Base-by-base conservation (phyloP, 2,888 invertebrate genomes). In the Onchidella celtica region DNA sequence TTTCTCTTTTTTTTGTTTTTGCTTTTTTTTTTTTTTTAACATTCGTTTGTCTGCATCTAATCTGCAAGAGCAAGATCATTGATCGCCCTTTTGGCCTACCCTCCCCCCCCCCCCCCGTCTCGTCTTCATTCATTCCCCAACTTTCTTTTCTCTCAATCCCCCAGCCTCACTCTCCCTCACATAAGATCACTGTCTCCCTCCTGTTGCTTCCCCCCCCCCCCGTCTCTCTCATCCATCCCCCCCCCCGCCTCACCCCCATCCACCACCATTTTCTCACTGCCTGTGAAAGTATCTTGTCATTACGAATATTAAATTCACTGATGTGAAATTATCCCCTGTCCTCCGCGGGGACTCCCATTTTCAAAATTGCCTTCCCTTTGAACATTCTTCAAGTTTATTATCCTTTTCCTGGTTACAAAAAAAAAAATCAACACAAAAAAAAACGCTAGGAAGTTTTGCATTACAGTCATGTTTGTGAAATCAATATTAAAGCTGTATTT, bases 251-350 rank as follows among this genome's bases (percentile, higher is more conserved):
- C 29, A 11, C 36, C 32, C 17, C 21, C 34, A 6, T 21, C n/a
- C 34, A 9, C 34, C 21, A 11, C 36, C 38, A 9, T 68, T 14
- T 68, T 68, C 68, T 68, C 36, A 14, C 34, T 34, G 21, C 17
- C 34, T 14, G 47, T 14, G 3, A 59, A 24, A 14, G 9, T n/a
- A 3, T 59, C 59, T 59, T 14, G 59, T 59, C n/a, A 59, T 59
- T 59, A 59, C 17, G n/a, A 59, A 59, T 59, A 59, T 59, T 59
- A 59, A 59, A 59, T n/a, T 24, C 59, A 59, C 59, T 59, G 59
- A 59, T 59, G 17, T 24, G 59, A 59, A 59, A 14, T 59, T 14
- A 59, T 59, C 21, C 59, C 4, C 17, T n/a, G n/a, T n/a, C 24
- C 24, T 59, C n/a, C 59, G 4, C 47, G 47, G 47, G 47, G 47